Evolutionary conservation across 1,140 invertebrate species (phyloP).

Genomic region (Drosophila varians): DNA sequence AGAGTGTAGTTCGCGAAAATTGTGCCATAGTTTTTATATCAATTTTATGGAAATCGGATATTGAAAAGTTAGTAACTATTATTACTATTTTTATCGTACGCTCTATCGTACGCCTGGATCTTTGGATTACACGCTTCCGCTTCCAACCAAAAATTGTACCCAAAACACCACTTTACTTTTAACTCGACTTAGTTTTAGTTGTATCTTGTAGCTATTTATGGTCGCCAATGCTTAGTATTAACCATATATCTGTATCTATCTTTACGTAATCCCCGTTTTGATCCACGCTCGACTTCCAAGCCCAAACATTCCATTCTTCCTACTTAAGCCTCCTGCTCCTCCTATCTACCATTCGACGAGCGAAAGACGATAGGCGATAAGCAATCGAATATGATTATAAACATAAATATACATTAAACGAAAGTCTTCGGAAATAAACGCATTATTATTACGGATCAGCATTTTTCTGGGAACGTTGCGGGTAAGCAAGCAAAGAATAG

Average conservation of each 20-base stretch:
- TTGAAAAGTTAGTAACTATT: background rate
- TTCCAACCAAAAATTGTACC: background rate
- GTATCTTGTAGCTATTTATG: slow-evolving; percentile 59
- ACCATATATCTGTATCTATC: slow-evolving; percentile 13
- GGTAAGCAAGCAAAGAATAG: background rate
- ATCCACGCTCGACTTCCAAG: background rate
- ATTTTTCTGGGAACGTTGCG: background rate
- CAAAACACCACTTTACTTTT: background rate
- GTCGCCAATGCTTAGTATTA: slow-evolving; percentile 59
- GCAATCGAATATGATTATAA: slow-evolving; percentile 46
- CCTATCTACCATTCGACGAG: slow-evolving; percentile 16
- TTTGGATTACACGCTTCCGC: background rate
- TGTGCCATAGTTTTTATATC: slow-evolving; percentile 22
- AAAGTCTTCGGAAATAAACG: slow-evolving; percentile 13
- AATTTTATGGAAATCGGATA: background rate
- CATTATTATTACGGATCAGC: slow-evolving; percentile 14
- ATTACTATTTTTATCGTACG: background rate
- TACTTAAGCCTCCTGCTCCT: background rate
- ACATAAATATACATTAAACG: slow-evolving; percentile 5
- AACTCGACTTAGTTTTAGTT: slow-evolving; percentile 22
- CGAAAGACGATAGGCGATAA: slow-evolving; percentile 13
- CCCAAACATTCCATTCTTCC: slow-evolving; percentile 40
- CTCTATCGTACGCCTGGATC: background rate
- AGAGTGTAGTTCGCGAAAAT: background rate
- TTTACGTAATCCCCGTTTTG: background rate